phyloP scores from a whole-genome alignment of 2,888 invertebrate genomes.

The Sinodicranocentrus sp. region DNA sequence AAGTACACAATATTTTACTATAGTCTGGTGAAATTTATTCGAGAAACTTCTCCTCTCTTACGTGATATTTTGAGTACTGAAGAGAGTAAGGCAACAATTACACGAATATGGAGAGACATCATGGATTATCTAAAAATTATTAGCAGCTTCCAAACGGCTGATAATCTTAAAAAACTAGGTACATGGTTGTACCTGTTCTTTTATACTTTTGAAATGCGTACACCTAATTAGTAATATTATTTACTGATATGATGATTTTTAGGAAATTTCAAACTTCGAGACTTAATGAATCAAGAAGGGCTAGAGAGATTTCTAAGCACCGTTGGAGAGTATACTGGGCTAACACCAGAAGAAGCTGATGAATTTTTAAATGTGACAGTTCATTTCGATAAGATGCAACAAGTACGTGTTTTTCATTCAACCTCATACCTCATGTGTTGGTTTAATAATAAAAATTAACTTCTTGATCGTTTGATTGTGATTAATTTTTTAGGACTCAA shows the following conservation, averaged over 20 bases:
- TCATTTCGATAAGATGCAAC: slow-evolving; percentile 65
- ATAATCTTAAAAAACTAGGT: slow-evolving; percentile 56
- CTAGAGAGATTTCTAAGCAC: slow-evolving; percentile 41
- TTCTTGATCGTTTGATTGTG: not conserved
- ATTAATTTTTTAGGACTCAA: slow-evolving; percentile 1
- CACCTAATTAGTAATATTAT: too few relatives aligned
- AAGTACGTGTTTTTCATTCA: slow-evolving; percentile 33
- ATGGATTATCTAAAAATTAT: slow-evolving; percentile 54
- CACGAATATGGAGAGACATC: slow-evolving; percentile 49
- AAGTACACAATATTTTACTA: too few relatives aligned
- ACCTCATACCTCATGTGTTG: not conserved
- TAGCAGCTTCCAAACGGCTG: slow-evolving; percentile 51
- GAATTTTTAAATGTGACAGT: slow-evolving; percentile 67
- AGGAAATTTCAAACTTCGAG: slow-evolving; percentile 49
- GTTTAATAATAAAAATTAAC: not conserved
- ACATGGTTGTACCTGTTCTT: too few relatives aligned
- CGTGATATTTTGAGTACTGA: slow-evolving; percentile 49
- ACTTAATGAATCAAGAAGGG: slow-evolving; percentile 63
- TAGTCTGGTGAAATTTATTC: slow-evolving; percentile 65
- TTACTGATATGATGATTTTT: too few relatives aligned
- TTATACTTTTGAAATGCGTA: too few relatives aligned
- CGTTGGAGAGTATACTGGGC: slow-evolving; percentile 51
- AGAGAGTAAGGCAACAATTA: slow-evolving; percentile 45
- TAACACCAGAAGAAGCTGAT: slow-evolving; percentile 52
- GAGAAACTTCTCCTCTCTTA: slow-evolving; percentile 67